Percentiles rank a stretch among this genome's conserved stretches.
Conservation (phyloP, 2,888 invertebrate genomes). For the Gastracanthus pulcherrimus region DNA sequence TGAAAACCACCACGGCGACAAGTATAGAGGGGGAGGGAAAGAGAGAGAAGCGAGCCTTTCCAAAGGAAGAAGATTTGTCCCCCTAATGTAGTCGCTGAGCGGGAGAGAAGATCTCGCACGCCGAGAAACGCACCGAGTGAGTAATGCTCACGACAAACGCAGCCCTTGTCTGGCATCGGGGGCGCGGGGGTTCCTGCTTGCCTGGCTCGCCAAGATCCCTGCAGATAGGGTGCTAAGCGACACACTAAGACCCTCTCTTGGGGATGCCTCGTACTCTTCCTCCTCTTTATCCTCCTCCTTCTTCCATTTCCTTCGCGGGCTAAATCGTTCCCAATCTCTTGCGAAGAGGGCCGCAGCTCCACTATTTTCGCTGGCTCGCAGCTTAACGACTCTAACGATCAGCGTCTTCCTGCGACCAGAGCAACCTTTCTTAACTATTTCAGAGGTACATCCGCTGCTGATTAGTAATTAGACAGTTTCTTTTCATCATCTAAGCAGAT, state of each 20-base stretch:
- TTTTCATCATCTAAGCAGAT: too few relatives aligned
- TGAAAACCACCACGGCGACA: too few relatives aligned
- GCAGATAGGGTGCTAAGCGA: conserved; percentile 77
- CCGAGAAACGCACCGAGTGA: conserved; percentile 75
- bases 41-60: conserved; percentile 56
- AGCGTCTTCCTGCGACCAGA: background rate
- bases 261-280: conserved; percentile 47
- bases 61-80: conserved; percentile 73
- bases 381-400: conserved; percentile 45
- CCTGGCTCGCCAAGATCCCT: conserved; percentile 71
- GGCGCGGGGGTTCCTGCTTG: conserved; percentile 52
- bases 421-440: background rate
- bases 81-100: conserved; percentile 76
- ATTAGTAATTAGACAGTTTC: too few relatives aligned
- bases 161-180: conserved; percentile 68
- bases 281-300: too few relatives aligned
- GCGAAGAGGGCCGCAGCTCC: conserved; percentile 39
- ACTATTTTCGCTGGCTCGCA: too few relatives aligned
- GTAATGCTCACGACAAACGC: conserved; percentile 78
- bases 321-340: conserved; percentile 67
- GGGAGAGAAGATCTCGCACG: conserved; percentile 66
- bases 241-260: conserved; percentile 71
- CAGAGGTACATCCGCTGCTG: too few relatives aligned
- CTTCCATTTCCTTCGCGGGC: conserved; percentile 54
- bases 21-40: conserved; percentile 21